Evolutionary conservation across 2,797 vertebrate species (phyloP).

Genomic region (Arrhamphus sclerolepis): DNA sequence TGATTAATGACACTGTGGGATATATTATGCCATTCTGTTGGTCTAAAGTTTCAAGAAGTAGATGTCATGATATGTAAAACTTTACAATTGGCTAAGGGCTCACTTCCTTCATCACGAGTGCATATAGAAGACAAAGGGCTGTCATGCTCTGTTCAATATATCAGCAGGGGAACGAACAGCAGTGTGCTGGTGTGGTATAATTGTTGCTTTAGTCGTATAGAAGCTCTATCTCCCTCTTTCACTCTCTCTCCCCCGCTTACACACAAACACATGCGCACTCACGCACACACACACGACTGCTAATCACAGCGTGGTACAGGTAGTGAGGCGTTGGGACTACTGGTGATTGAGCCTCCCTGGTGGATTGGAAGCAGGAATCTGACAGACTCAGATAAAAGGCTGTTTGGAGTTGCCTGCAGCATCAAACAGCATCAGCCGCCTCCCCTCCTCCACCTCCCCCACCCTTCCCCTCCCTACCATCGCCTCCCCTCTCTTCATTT

Average conservation of each 20-base stretch:
- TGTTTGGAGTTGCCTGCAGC: slow-evolving; percentile 84
- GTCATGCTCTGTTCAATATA: slow-evolving; percentile 5
- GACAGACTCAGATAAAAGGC: slow-evolving; percentile 82
- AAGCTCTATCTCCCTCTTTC: slow-evolving; percentile 8
- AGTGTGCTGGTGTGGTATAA: slow-evolving; percentile 47
- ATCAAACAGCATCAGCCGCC: slow-evolving; percentile 78
- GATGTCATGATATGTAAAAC: too few species aligned
- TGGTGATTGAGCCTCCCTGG: slow-evolving; percentile 81
- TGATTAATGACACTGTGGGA: too few species aligned
- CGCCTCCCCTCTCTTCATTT: slow-evolving; percentile 59
- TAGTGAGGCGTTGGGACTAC: slow-evolving; percentile 74
- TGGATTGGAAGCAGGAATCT: slow-evolving; percentile 79
- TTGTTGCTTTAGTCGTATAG: slow-evolving; percentile 38
- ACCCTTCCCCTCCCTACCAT: slow-evolving; percentile 31
- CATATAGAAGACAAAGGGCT: slow-evolving; percentile 6
- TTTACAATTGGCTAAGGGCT: too few species aligned
- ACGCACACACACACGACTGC: slow-evolving; percentile 47
- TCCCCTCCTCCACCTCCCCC: slow-evolving; percentile 9
- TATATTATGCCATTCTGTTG: too few species aligned
- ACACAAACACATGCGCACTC: slow-evolving; percentile 22
- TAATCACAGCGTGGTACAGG: slow-evolving; percentile 80
- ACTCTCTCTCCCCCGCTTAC: background rate
- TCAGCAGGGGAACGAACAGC: slow-evolving; percentile 29
- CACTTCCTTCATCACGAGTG: too few species aligned
- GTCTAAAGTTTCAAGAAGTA: too few species aligned